phyloP scores from a whole-genome alignment of 2,113 vertebrate genomes.

The Trematomus loennbergii region DNA sequence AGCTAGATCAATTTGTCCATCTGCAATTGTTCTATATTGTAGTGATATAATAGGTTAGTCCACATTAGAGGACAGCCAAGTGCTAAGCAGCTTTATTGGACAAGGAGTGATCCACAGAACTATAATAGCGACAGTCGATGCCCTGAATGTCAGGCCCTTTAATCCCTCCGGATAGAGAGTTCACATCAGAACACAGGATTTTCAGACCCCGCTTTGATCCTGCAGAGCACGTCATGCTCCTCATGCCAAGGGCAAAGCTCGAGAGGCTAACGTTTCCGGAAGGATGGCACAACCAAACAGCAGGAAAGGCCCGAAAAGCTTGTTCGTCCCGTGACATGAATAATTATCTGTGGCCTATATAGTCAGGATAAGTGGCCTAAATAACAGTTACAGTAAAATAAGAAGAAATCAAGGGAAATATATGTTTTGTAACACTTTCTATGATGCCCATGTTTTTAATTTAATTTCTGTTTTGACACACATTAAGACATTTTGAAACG shows the following conservation, averaged over 20 bases:
- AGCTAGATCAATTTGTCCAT: not conserved
- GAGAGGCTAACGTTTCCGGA: not conserved
- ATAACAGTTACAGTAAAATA: not conserved
- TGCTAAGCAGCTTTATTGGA: slow-evolving; percentile 51
- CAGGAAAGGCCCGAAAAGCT: no score
- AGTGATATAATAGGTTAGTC: not conserved
- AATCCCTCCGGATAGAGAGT: slow-evolving; percentile 61
- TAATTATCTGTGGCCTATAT: no score
- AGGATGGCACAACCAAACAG: no score
- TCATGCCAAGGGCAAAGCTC: slow-evolving; percentile 17
- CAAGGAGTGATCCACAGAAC: not conserved
- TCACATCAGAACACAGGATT: slow-evolving; percentile 40
- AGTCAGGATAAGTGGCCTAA: not conserved
- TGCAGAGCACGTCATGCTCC: slow-evolving; percentile 29
- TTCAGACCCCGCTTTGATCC: slow-evolving; percentile 32
- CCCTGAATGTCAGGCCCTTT: slow-evolving; percentile 43
- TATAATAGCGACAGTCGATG: slow-evolving; percentile 5
- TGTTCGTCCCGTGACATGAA: no score
- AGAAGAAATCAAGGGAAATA: not conserved
- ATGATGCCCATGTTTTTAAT: no score
- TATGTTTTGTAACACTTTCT: no score
- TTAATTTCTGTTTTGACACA: no score
- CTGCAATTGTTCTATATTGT: no score
- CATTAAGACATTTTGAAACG: no score
- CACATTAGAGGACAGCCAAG: slow-evolving; percentile 1